phyloP scores from a whole-genome alignment of 1,140 invertebrate genomes.

The Cydia fagiglandana region DNA sequence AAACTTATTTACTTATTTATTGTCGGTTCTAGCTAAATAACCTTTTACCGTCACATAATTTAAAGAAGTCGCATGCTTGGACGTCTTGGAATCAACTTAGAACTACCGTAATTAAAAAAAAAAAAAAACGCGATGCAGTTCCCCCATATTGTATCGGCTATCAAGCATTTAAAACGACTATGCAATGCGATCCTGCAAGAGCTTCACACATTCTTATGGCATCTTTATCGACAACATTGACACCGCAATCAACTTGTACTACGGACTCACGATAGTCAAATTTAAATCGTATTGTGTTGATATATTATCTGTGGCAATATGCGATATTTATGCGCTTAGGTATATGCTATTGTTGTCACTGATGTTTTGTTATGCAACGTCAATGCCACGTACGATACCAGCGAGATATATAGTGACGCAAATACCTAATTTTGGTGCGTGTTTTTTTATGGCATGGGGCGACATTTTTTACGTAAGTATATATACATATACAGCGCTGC shows the following conservation, averaged over 20 bases:
- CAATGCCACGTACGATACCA: neutral
- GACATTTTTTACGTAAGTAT: no score
- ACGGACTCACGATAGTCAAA: neutral
- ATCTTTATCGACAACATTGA: neutral
- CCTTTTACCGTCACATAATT: no score
- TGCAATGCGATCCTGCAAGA: constrained; percentile 1
- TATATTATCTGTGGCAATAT: neutral
- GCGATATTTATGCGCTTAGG: constrained; percentile 3
- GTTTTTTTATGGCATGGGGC: no score
- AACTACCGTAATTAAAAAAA: neutral
- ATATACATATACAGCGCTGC: no score
- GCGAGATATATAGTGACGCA: neutral
- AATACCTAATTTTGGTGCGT: neutral
- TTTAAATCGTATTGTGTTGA: constrained; percentile 14
- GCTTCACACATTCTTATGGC: neutral
- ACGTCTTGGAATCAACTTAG: no score
- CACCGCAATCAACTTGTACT: neutral
- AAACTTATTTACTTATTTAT: no score
- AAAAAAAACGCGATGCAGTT: neutral
- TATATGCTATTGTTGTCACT: constrained; percentile 14
- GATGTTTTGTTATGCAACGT: neutral
- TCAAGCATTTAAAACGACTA: neutral
- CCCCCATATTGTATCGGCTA: neutral
- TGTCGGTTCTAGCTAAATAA: no score
- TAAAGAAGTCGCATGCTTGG: neutral